Evolutionary conservation across 2,888 invertebrate species (phyloP).

Genomic region (Microchrysa polita): DNA sequence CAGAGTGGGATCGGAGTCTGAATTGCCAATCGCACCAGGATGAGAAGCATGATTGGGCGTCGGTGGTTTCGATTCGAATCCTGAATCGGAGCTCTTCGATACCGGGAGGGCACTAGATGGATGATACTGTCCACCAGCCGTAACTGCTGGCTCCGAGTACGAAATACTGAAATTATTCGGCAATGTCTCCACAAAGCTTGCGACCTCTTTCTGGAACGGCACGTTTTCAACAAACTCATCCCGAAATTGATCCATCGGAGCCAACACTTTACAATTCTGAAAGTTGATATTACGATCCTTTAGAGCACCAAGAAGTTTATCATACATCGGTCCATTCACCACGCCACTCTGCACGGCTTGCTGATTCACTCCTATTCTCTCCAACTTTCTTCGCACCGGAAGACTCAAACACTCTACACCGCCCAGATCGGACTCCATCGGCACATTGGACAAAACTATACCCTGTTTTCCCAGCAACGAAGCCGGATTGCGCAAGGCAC

Average conservation of each 20-base stretch:
- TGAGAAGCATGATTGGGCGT: conserved; percentile 58
- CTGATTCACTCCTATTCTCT: conserved; percentile 67
- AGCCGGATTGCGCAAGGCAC: conserved; percentile 54
- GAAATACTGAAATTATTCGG: conserved; percentile 51
- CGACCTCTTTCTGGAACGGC: conserved; percentile 68
- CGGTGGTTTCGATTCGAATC: conserved; percentile 62
- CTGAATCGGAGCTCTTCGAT: conserved; percentile 61
- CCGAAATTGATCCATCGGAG: conserved; percentile 68
- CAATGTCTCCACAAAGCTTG: conserved; percentile 66
- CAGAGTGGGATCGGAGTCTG: conserved; percentile 35
- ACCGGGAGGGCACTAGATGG: conserved; percentile 50
- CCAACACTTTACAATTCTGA: conserved; percentile 67
- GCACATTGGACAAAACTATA: conserved; percentile 51
- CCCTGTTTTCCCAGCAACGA: not conserved
- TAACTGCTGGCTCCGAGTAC: conserved; percentile 23
- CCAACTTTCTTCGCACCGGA: conserved; percentile 65
- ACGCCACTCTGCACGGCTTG: conserved; percentile 70
- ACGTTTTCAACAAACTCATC: conserved; percentile 68
- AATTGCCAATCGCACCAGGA: conserved; percentile 46
- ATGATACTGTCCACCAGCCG: not conserved
- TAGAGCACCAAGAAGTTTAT: conserved; percentile 68
- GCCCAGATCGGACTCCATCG: conserved; percentile 65
- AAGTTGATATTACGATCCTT: conserved; percentile 67
- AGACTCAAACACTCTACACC: conserved; percentile 59
- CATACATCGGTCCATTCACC: conserved; percentile 70